phyloP scores from a whole-genome alignment of 2,888 invertebrate genomes.

The Drosophila cognata region DNA sequence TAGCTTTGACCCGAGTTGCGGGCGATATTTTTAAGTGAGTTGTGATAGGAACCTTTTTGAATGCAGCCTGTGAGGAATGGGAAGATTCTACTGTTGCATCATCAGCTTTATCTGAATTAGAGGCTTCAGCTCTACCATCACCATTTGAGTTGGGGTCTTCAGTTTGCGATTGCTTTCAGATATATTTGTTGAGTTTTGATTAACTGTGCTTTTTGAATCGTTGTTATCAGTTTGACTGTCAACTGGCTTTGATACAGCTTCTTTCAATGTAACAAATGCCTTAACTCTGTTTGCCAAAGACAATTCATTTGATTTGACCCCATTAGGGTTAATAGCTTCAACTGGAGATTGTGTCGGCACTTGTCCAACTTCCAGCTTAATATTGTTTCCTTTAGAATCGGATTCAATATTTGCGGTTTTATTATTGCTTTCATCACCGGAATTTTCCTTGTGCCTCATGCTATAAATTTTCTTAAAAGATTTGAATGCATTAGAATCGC shows the following conservation, averaged over 20 bases:
- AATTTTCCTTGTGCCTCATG: neutral
- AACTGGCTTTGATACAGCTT: neutral
- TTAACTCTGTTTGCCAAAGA: constrained; percentile 5
- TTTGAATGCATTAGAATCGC: neutral
- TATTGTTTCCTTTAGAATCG: neutral
- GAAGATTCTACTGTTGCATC: neutral
- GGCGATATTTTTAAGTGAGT: neutral
- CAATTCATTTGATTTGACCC: neutral
- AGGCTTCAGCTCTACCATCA: neutral
- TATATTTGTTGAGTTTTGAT: neutral
- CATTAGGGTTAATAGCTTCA: neutral
- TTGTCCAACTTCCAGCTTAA: neutral
- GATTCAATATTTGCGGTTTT: no score
- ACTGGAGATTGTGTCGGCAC: neutral
- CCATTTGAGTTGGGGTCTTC: neutral
- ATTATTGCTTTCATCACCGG: neutral
- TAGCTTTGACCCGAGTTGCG: neutral
- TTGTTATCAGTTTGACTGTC: neutral
- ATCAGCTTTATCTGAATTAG: neutral
- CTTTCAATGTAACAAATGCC: constrained; percentile 7
- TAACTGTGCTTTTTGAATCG: neutral
- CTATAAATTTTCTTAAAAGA: neutral
- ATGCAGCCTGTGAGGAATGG: neutral
- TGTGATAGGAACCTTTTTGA: neutral
- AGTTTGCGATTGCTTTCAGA: neutral